phyloP scores from a whole-genome alignment of 2,797 vertebrate genomes.

The Argyrosomus regius region DNA sequence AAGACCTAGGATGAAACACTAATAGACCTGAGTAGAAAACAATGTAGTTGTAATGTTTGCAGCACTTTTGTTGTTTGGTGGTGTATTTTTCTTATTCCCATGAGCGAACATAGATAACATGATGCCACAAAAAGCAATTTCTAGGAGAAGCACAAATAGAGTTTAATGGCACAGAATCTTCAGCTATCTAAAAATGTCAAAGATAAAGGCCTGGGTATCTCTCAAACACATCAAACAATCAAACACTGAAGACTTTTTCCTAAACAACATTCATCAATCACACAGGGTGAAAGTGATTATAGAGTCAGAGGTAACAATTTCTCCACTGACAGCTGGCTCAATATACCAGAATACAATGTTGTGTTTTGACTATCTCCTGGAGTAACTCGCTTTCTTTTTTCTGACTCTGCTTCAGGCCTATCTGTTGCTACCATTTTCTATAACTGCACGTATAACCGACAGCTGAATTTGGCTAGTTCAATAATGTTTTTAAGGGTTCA shows the following conservation, averaged over 20 bases:
- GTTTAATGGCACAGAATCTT: background rate
- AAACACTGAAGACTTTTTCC: background rate
- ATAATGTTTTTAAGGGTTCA: background rate
- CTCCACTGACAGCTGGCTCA: background rate
- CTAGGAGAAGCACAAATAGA: background rate
- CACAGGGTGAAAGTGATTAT: background rate
- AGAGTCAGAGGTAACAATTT: background rate
- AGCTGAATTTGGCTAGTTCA: background rate
- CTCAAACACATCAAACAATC: background rate
- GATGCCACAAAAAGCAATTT: background rate
- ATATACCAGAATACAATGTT: background rate
- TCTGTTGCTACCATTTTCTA: background rate
- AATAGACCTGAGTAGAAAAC: background rate
- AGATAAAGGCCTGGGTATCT: background rate
- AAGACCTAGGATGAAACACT: background rate
- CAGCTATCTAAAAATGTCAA: background rate
- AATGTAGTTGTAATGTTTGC: background rate
- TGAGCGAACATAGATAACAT: background rate
- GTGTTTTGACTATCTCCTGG: background rate
- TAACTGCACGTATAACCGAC: background rate
- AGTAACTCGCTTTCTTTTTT: background rate
- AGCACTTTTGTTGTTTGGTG: background rate
- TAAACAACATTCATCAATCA: constrained; percentile 3
- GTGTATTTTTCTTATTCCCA: background rate
- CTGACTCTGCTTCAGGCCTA: background rate